Evolutionary conservation across 2,888 invertebrate genomes (phyloP).

Genomic region (Koerneria pararmatus): DNA sequence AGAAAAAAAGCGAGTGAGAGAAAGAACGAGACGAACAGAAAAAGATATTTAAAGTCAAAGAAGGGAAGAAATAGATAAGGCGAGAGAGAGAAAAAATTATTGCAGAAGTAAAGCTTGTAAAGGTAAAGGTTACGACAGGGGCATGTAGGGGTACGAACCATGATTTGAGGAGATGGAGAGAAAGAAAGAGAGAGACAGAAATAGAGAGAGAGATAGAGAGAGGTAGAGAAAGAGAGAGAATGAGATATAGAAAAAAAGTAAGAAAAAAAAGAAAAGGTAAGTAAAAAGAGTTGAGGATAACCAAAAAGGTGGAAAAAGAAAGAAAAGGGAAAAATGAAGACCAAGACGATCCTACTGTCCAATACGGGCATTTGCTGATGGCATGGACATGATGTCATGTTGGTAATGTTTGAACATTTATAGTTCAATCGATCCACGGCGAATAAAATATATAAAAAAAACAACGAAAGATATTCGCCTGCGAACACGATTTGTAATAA

Average conservation of each 20-base stretch:
- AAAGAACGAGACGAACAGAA: conserved; percentile 1
- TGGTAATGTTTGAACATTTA: too few species aligned
- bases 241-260: neutral
- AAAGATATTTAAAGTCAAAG: too few species aligned
- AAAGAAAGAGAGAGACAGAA: conserved; percentile 3
- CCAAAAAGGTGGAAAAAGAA: neutral
- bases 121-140: neutral
- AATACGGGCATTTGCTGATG: too few species aligned
- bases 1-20: neutral
- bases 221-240: conserved; percentile 2
- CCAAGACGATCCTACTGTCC: too few species aligned
- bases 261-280: neutral
- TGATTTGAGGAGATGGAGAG: conserved; percentile 15
- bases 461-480: too few species aligned
- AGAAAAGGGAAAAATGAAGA: too few species aligned
- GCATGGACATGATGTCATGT: too few species aligned
- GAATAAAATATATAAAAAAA: too few species aligned
- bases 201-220: conserved; percentile 8
- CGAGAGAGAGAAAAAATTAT: neutral
- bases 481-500: too few species aligned
- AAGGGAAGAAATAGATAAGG: neutral
- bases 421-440: too few species aligned
- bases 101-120: neutral
- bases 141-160: too few species aligned
- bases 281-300: neutral